A percentile compares a stretch with the other conserved stretches of the same genome.
These are phyloP conservation scores for Puffinus mauretanicus DNA, from an alignment of 2,113 vertebrate species.

Conservation along the genomic window DNA sequence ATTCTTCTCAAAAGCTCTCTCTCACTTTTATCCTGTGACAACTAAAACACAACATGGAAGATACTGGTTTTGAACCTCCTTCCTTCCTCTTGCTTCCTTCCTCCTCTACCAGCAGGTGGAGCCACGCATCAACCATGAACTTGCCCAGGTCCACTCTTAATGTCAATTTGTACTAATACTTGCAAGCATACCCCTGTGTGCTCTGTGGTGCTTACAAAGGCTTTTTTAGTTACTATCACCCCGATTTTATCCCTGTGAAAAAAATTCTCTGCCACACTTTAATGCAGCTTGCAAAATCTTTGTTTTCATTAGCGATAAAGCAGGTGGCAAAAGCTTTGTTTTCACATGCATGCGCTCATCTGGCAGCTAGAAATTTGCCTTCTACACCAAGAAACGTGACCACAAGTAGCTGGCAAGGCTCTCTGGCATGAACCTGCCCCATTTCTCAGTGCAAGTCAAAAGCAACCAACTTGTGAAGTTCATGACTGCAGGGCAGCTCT, in stretches of 20 bases:
- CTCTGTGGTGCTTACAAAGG: background rate
- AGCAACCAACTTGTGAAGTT: background rate
- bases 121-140: background rate
- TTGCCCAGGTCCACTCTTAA: background rate
- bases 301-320: background rate
- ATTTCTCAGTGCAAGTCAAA: background rate
- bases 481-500: background rate
- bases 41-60: background rate
- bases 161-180: rapidly evolving
- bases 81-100: background rate
- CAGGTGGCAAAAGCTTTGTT: background rate
- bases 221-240: background rate
- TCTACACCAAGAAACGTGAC: background rate
- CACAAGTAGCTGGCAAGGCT: background rate
- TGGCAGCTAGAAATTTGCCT: background rate
- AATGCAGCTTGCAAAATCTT: background rate
- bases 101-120: slow-evolving; percentile 47
- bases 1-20: background rate
- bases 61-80: background rate
- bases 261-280: background rate
- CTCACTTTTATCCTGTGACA: background rate
- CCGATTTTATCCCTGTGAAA: background rate
- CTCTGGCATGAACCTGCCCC: background rate
- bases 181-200: background rate
- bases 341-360: background rate